A percentile compares a stretch with the other conserved stretches of the same genome.
These are phyloP conservation scores for Ctenodactylus gundi DNA, from an alignment of 2,113 vertebrate species.

Conservation along the genomic window DNA sequence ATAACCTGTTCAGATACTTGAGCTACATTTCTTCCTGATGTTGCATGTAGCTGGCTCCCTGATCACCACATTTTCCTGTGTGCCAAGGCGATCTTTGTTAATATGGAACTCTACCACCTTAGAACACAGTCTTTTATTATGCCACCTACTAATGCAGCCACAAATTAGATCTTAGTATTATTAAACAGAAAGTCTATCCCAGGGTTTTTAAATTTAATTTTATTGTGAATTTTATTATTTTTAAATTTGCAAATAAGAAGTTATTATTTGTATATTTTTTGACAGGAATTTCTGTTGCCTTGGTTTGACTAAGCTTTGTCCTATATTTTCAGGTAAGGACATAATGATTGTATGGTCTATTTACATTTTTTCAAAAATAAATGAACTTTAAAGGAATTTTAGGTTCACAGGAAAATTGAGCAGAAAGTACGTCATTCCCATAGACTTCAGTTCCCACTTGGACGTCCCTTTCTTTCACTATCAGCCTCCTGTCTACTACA, in stretches of 20 bases:
- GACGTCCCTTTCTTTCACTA: not conserved
- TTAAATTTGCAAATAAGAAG: not conserved
- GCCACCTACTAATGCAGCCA: not conserved
- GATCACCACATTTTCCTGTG: not conserved
- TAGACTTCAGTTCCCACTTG: not conserved
- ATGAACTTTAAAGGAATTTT: not conserved
- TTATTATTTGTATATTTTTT: not conserved
- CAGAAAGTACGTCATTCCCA: not conserved
- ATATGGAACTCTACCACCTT: not conserved
- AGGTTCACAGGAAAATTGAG: not conserved
- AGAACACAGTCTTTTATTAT: not conserved
- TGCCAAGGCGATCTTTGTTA: not conserved
- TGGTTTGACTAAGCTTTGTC: constrained; percentile 9
- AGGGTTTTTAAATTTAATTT: constrained; percentile 28
- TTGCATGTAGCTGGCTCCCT: not conserved
- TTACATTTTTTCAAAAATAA: not conserved
- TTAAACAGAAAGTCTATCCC: not conserved
- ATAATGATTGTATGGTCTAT: not conserved
- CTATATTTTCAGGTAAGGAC: not conserved
- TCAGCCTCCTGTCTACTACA: not conserved
- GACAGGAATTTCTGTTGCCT: not conserved
- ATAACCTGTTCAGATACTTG: not conserved
- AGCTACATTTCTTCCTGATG: not conserved
- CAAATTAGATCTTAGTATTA: not conserved
- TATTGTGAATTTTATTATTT: constrained; percentile 23